A percentile compares a stretch with the other conserved stretches of the same genome.
Conservation (phyloP, 2,113 vertebrate genomes). For the Camelus bactrianus region DNA sequence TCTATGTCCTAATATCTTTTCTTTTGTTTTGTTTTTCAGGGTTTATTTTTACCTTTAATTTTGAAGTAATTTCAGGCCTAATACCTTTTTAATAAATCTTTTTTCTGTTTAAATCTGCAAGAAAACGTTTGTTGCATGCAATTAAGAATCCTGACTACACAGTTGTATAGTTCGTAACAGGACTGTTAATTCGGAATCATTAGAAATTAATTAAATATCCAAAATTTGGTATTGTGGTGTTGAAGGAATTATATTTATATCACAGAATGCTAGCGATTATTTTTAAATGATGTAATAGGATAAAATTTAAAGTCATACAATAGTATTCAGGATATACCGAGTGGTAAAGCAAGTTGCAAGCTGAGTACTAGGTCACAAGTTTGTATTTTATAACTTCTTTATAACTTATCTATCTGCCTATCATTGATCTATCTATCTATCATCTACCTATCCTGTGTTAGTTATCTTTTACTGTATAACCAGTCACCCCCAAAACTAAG, state of each 20-base stretch:
- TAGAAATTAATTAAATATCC: not conserved
- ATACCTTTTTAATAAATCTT: not conserved
- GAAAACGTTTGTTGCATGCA: not conserved
- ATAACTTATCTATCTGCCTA: not conserved
- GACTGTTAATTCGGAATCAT: not conserved
- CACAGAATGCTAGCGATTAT: not conserved
- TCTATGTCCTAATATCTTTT: not conserved
- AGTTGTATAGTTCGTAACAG: not conserved
- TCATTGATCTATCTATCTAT: not conserved
- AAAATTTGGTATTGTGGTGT: not conserved
- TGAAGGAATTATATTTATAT: not conserved
- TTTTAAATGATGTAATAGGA: not conserved
- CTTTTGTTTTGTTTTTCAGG: not conserved
- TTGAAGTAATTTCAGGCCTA: conserved; percentile 17
- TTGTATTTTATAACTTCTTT: not conserved
- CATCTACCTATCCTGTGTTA: not conserved
- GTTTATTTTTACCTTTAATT: not conserved
- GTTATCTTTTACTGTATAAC: not conserved
- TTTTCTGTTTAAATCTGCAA: not conserved
- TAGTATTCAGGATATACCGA: not conserved
- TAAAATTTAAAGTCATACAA: not conserved
- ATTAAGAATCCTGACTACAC: not conserved
- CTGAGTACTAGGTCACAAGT: not conserved
- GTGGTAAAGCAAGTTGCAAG: not conserved
- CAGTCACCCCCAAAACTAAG: not conserved